A percentile compares a stretch with the other conserved stretches of the same genome.
phyloP scores from a whole-genome alignment of 1,140 invertebrate species.

The Heliothis virescens region DNA sequence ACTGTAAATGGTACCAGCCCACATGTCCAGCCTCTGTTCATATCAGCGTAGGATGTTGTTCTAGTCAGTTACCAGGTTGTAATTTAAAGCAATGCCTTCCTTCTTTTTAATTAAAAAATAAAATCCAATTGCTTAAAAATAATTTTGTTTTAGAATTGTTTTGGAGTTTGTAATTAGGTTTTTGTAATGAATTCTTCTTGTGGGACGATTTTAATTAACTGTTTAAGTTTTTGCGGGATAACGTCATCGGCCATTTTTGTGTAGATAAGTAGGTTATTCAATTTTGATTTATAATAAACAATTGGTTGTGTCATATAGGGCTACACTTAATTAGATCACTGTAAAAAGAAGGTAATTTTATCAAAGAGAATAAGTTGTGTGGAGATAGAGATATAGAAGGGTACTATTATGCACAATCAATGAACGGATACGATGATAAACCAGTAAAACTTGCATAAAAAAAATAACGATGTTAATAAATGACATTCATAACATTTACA shows the following conservation, averaged over 20 bases:
- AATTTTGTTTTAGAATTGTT: background rate
- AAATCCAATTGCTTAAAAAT: background rate
- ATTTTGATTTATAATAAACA: constrained; percentile 1
- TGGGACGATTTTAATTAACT: constrained; percentile 20
- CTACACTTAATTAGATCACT: background rate
- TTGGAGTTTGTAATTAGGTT: background rate
- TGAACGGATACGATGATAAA: background rate
- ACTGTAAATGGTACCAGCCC: constrained; percentile 16
- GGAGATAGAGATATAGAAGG: too few relatives aligned
- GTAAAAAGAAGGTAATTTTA: background rate
- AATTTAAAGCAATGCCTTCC: background rate
- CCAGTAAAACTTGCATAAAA: background rate
- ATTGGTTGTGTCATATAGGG: background rate
- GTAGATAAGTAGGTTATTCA: background rate
- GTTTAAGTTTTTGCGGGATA: constrained; percentile 7
- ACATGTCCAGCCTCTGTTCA: constrained; percentile 30
- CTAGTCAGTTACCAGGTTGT: background rate
- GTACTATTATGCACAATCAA: background rate
- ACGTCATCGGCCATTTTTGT: background rate
- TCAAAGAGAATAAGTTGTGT: too few relatives aligned
- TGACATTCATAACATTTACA: too few relatives aligned
- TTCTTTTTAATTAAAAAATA: too few relatives aligned
- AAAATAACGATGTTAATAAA: background rate
- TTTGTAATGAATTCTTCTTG: constrained; percentile 10
- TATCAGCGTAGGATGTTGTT: constrained; percentile 10